phyloP scores from a whole-genome alignment of 2,113 vertebrate species.

The Motacilla alba region DNA sequence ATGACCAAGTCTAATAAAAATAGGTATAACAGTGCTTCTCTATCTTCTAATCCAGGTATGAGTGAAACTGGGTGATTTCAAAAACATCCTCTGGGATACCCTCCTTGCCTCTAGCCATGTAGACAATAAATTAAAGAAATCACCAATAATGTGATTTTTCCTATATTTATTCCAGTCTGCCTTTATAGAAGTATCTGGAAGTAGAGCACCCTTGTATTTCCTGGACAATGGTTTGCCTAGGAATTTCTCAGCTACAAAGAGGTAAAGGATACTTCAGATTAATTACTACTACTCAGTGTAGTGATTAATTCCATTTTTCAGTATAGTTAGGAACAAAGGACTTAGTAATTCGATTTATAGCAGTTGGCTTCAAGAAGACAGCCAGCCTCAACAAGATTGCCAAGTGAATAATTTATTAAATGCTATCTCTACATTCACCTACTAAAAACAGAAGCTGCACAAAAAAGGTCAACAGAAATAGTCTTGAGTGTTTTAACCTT shows the following conservation, averaged over 20 bases:
- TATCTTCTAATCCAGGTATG: neutral
- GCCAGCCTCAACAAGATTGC: neutral
- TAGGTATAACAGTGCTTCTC: neutral
- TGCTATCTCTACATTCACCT: neutral
- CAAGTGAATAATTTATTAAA: conserved; percentile 8
- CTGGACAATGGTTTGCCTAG: neutral
- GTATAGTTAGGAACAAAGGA: neutral
- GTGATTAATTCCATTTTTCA: neutral
- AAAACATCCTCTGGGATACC: neutral
- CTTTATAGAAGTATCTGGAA: neutral
- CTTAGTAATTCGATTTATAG: neutral
- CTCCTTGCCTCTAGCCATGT: neutral
- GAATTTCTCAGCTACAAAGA: neutral
- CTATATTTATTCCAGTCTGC: neutral
- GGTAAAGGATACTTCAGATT: neutral
- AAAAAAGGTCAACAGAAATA: neutral
- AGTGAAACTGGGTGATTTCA: neutral
- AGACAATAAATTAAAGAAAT: neutral
- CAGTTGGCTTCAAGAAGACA: neutral
- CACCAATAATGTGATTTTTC: neutral
- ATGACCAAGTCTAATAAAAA: neutral
- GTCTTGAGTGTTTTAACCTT: neutral
- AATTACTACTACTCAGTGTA: neutral
- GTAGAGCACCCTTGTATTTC: neutral
- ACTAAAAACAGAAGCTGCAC: neutral